Base-by-base conservation (phyloP, 2,113 vertebrate genomes). In the Leuciscus idus region DNA sequence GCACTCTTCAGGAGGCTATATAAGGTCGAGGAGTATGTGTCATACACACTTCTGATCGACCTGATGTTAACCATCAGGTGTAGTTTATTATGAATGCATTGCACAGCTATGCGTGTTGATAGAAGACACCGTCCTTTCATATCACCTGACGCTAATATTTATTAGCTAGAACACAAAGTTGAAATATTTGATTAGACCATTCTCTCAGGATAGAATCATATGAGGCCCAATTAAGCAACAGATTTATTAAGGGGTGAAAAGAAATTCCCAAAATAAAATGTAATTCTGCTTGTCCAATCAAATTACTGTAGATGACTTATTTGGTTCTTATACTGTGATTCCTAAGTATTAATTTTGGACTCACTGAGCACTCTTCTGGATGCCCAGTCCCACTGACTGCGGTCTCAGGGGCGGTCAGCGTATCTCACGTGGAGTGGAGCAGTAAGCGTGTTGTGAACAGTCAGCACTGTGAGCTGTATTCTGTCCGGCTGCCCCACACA, bases 391-490 rank as follows among this genome's bases (percentile, higher is more conserved):
- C 26, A 9, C 43, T 72, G 68, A 10, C 46, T 43, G 68, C 21
- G 36, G 19, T 72, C 68, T 43, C 68, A 72, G 68, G 68, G 46
- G 48, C 2, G 70, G 70, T 87, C 62, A 26, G 43, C 0, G 43
- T 57, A 46, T 78, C 76, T 78, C 46, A 52, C 36, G 46, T 17
- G 17, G 7, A 33, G 8, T 30, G 23, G 48, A 46, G 48, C 30
- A 12, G n/a, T 8, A 43, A 30, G 26, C 39, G 70, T 52, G 19
- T 17, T 55, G 72, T 26, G 43, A 68, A 68, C 39, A 12, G 30
- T 68, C 61, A 75, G 59, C 84, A 85, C 59, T n/a, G 77, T 50
- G 5, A n/a, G 12, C n/a, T 76, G 36, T 43, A 62, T 55, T 66
- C 30, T 55, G 46, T 12, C 62, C 28, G 61, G n/a, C 72, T 50